Conservation (phyloP, 2,113 vertebrate genomes). For the Caracal caracal region DNA sequence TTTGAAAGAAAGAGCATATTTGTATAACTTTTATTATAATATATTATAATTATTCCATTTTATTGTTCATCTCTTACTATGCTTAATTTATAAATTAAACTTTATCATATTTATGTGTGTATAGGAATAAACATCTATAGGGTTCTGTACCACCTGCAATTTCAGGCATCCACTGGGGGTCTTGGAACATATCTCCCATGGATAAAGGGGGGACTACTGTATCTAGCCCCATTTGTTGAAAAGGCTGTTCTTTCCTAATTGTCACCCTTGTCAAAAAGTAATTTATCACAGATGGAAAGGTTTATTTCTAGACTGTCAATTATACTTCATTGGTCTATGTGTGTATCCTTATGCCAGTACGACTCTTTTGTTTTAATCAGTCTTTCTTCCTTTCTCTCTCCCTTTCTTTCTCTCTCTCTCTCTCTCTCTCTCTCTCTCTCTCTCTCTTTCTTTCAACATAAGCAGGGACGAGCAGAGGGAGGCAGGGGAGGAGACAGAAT, state of each 20-base stretch:
- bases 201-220: not conserved
- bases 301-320: not conserved
- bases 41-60: not conserved
- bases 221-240: not conserved
- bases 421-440: too few species aligned
- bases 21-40: not conserved
- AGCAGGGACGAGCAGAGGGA: too few species aligned
- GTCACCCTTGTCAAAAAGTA: not conserved
- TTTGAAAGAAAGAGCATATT: not conserved
- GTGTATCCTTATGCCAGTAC: not conserved
- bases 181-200: not conserved
- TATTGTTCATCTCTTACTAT: not conserved
- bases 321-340: not conserved
- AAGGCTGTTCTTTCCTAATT: not conserved
- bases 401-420: too few species aligned
- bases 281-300: not conserved
- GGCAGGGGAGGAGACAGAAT: too few species aligned
- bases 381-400: too few species aligned
- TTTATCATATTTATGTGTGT: not conserved
- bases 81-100: not conserved
- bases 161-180: not conserved
- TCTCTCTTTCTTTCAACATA: too few species aligned
- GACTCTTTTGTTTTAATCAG: not conserved
- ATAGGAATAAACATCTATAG: not conserved
- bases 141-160: not conserved